These are phyloP conservation scores for Sminthopsis crassicaudata DNA, from an alignment of 2,113 vertebrate species.

Conservation along the genomic window DNA sequence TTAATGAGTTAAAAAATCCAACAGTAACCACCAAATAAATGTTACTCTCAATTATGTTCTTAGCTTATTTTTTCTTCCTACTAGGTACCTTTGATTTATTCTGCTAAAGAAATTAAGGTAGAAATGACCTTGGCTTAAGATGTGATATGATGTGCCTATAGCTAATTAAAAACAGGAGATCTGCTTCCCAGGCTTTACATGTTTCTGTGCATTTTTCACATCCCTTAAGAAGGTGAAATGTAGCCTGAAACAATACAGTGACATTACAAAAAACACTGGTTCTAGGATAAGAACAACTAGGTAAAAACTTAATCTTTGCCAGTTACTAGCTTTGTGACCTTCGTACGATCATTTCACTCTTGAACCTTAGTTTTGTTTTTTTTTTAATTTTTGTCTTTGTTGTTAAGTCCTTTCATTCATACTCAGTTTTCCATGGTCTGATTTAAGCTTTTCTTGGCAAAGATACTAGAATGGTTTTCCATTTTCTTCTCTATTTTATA, in stretches of 20 bases:
- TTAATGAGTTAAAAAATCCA: constrained; percentile 81
- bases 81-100: constrained; percentile 31
- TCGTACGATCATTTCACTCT: not conserved
- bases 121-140: constrained; percentile 72
- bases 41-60: constrained; percentile 67
- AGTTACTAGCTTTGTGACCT: not conserved
- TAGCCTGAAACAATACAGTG: not conserved
- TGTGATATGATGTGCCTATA: constrained; percentile 56
- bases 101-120: constrained; percentile 55
- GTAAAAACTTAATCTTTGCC: not conserved
- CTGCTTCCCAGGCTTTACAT: constrained; percentile 46
- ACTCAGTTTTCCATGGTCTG: not conserved
- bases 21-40: constrained; percentile 54
- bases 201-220: not conserved
- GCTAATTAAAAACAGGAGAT: constrained; percentile 68
- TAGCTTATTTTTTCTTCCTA: constrained; percentile 72
- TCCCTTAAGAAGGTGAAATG: not conserved
- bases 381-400: no score
- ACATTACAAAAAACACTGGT: not conserved
- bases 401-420: not conserved
- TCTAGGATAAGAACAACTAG: not conserved
- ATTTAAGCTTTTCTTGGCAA: not conserved
- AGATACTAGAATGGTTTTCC: not conserved
- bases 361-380: not conserved
- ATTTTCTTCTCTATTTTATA: not conserved